These are phyloP conservation scores for Odobenus rosmarus DNA, from an alignment of 2,113 vertebrate genomes.

Conservation along the genomic window DNA sequence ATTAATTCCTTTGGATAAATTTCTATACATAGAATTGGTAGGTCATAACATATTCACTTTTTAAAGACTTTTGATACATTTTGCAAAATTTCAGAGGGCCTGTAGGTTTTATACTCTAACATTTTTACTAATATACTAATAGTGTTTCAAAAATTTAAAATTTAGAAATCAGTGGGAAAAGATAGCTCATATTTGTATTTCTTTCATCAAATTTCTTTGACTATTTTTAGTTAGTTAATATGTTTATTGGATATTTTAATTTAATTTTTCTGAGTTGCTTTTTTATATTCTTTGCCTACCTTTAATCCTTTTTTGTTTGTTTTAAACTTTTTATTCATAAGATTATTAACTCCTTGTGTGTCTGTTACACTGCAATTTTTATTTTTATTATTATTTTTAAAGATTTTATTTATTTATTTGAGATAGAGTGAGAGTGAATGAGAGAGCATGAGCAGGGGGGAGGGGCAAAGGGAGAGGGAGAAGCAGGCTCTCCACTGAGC, in stretches of 20 bases:
- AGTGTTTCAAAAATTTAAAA: not conserved
- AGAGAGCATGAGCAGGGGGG: not conserved
- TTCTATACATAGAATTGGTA: not conserved
- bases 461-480: not conserved
- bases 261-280: slow-evolving; percentile 35
- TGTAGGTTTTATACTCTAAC: not conserved
- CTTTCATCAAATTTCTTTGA: not conserved
- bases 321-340: not conserved
- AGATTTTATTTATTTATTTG: not conserved
- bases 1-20: not conserved
- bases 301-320: not conserved
- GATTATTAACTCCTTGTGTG: not conserved
- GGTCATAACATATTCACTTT: not conserved
- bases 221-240: not conserved
- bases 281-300: slow-evolving; percentile 5
- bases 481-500: not conserved
- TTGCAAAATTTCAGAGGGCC: not conserved
- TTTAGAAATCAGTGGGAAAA: slow-evolving; percentile 12
- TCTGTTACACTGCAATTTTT: not conserved
- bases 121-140: not conserved
- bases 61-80: not conserved
- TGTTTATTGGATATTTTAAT: not conserved
- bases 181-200: not conserved
- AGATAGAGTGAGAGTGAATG: not conserved
- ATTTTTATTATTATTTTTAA: not conserved